Base-by-base conservation (phyloP, 2,888 invertebrate genomes). In the Eupithecia inturbata region DNA sequence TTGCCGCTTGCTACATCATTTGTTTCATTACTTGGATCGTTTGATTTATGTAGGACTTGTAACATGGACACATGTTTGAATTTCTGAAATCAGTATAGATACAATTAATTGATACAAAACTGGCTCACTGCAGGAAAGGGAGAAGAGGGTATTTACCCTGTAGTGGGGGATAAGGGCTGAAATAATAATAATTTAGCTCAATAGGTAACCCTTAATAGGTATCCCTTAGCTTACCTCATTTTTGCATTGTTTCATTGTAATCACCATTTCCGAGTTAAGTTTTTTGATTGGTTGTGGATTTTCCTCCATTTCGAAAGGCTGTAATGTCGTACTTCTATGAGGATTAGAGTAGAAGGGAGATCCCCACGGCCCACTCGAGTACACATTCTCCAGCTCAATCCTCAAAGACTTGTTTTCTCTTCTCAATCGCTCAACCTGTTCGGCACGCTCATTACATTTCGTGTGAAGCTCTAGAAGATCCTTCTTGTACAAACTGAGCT, bases 1-100 rank as follows among this genome's bases (percentile, higher is more conserved):
- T 85, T 83, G 72, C 78, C 80, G 57, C 79, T 70, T 7, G 77
- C 53, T 53, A 79, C 70, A 16, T 73, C 68, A 14, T 73, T 79
- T 0, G 60, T 74, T 26, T 80, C 78, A 28, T 72, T n/a, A 39
- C 79, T 70, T 16, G 87, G 84, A 19, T 81, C 82, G 77, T 93
- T 93, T 1, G 91, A 90, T 88, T 93, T 94, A 83, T 94, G 94
- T 49, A 94, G 83, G 19, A 94, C 91, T 92, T 94, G 92, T 71
- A 94, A 80, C 57, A 93, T 74, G 12, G 93, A 92, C 6, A 94
- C 88, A 74, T 93, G 88, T 70, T 83, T 88, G 72, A 83, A 93
- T 78, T 83, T 85, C 94, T 94, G 82, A 64, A 90, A 87, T n/a
- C 64, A 10, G 31, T 9, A 28, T 3, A 33, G 7, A 33, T 31